Evolutionary conservation across 2,797 vertebrate genomes (phyloP).

Genomic region (Salmo trutta): DNA sequence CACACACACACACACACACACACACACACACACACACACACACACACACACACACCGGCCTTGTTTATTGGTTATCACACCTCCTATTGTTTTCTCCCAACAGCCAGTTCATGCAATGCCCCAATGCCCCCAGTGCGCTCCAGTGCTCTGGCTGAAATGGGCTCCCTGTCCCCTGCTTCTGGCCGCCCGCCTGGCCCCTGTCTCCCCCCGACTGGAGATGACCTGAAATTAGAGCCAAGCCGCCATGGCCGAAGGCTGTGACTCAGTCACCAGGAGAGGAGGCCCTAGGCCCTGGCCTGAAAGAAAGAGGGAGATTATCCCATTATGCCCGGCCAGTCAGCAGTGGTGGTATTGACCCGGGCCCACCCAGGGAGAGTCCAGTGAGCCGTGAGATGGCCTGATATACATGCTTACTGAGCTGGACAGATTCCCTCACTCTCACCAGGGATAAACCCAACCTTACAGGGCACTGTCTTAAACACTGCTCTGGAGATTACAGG

Average conservation of each 20-base stretch:
- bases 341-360: conserved; percentile 76
- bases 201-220: conserved; percentile 56
- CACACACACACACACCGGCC: conserved; percentile 24
- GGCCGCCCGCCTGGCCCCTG: conserved; percentile 16
- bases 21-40: conserved; percentile 28
- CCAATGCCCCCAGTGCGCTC: conserved; percentile 60
- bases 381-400: conserved; percentile 81
- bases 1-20: conserved; percentile 29
- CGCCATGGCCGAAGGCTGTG: conserved; percentile 31
- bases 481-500: conserved; percentile 58
- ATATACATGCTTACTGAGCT: conserved; percentile 81
- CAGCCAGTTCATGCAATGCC: conserved; percentile 66
- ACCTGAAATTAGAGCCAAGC: conserved; percentile 71
- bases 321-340: conserved; percentile 75
- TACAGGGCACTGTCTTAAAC: conserved; percentile 52
- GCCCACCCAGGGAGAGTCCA: conserved; percentile 80
- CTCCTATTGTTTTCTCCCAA: conserved; percentile 69
- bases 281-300: conserved; percentile 50
- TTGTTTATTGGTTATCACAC: conserved; percentile 66
- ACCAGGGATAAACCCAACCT: conserved; percentile 63
- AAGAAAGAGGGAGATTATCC: conserved; percentile 78
- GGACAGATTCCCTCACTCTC: conserved; percentile 75
- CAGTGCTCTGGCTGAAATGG: conserved; percentile 68
- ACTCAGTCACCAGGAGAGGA: conserved; percentile 46
- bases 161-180: conserved; percentile 35